Base-by-base conservation (phyloP, 2,113 vertebrate genomes). In the Lota lota region DNA sequence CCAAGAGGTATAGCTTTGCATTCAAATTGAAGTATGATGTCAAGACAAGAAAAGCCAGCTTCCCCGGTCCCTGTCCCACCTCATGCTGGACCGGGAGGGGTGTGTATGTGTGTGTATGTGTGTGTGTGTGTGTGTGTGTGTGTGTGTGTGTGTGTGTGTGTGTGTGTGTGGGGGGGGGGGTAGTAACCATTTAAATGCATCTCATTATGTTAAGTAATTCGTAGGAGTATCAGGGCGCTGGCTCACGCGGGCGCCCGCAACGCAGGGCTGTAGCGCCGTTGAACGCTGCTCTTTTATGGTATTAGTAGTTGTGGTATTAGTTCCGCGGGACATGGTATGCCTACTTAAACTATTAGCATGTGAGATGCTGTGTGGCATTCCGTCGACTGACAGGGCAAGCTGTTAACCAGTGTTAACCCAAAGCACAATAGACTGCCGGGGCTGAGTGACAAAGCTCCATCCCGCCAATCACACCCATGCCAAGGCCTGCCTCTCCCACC, bases 261-360 rank as follows among this genome's bases (percentile, higher is more conserved):
- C 83, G 78, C 76, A 78, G 78, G 75, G 74, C 79, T 63, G 76
- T 54, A 66, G 76, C 33, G 64, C 40, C n/a, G 72, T 75, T 54
- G 68, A 73, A 78, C 82, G 68, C 82, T 21, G 78, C 77, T 91
- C 88, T 89, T 92, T 91, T 89, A 92, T 91, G 88, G 88, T 86
- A 91, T 91, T 90, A 91, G 91, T 89, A 88, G 90, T 91, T 90
- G 84, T 85, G 83, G 86, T 82, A 89, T 90, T 89, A 90, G 88
- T 89, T 89, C 83, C 81, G 72, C 80, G 85, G 85, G 85, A 87
- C 86, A 88, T 72, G 88, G 87, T 90, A 91, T 85, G 90, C 87
- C 88, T 87, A 73, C 91, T 93, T 92, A 89, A 87, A 88, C 83
- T 83, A 90, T 91, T 90, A 91, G 89, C 89, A 89, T 90, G 84